Evolutionary conservation across 1,140 invertebrate genomes (phyloP).

Genomic region (Antheraea pernyi): DNA sequence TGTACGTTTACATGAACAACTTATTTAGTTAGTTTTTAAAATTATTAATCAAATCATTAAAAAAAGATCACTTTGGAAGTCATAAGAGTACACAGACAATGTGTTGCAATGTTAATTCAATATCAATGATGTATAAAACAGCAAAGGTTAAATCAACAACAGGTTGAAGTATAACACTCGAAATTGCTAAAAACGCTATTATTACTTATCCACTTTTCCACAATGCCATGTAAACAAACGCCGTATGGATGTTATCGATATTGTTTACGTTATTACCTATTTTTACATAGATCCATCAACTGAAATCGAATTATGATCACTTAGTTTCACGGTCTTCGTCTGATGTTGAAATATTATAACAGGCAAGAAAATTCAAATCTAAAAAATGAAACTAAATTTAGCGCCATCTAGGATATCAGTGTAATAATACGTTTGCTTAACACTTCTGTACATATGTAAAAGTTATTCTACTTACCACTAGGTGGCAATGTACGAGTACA

Average conservation of each 20-base stretch:
- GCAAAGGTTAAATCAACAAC: constrained; percentile 14
- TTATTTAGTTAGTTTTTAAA: too few relatives aligned
- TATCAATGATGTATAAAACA: not conserved
- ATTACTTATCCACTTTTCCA: constrained; percentile 16
- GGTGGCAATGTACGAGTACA: not conserved
- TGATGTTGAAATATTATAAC: not conserved
- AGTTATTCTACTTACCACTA: constrained; percentile 4
- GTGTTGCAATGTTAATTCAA: not conserved
- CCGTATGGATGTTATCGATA: constrained; percentile 12
- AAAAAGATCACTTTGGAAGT: not conserved
- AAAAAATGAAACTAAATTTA: not conserved
- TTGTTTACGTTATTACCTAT: constrained; percentile 16
- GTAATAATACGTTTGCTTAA: not conserved
- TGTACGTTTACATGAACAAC: too few relatives aligned
- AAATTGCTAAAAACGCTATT: constrained; percentile 11
- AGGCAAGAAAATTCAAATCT: not conserved
- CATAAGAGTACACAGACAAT: not conserved
- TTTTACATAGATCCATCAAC: constrained; percentile 17
- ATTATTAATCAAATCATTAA: too few relatives aligned
- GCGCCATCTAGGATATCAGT: not conserved
- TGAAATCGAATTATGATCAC: constrained; percentile 18
- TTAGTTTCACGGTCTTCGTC: constrained; percentile 13
- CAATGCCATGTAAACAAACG: constrained; percentile 16
- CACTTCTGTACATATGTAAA: not conserved
- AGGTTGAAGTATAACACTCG: constrained; percentile 11